Evolutionary conservation across 2,888 invertebrate species (phyloP), one percentile per base, ranked within the genome.

Genomic region (Temnothorax unifasciatus): DNA sequence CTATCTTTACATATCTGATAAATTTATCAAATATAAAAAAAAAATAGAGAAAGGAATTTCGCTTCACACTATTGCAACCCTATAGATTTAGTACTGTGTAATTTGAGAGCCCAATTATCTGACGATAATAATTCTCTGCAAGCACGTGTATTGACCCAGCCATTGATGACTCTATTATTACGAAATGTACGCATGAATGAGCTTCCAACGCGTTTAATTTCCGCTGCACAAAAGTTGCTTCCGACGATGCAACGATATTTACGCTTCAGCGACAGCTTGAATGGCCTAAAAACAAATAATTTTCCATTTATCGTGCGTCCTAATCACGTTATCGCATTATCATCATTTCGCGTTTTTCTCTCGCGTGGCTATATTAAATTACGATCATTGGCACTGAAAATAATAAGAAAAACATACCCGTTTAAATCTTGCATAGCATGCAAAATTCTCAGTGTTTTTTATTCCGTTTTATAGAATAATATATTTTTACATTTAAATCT

Each of bases 141-240:
- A 18, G 6, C 75, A 38, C 13, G 71, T 54, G 54, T 29, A 25
- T 71, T 71, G 47, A 71, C 34, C 38, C 3, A 47, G 11, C 34
- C 47, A 79, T 59, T 71, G 21, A 69, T 57, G 79, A 79, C 47
- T 69, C 47, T 69, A 13, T 81, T 59, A 71, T 81, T 81, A 47
- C 21, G 47, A 34, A 59, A 59, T 81, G 47, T 34, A 81, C 21
- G 71, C 79, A 71, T 81, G 71, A 81, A 47, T 25, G 38, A 21
- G 47, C 59, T 59, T 71, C 29, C 8, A 9, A 71, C 71, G 47
- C 38, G 38, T 81, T 71, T 71, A 81, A 81, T 81, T 81, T 81
- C 79, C 79, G 79, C 47, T 47, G 34, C 59, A 79, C 59, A 13
- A 81, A 81, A 81, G 47, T 59, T 61, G 25, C 38, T 81, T 71